A percentile compares a stretch with the other conserved stretches of the same genome.
Evolutionary conservation across 2,113 vertebrate species (phyloP).

Genomic region (Equus przewalskii): DNA sequence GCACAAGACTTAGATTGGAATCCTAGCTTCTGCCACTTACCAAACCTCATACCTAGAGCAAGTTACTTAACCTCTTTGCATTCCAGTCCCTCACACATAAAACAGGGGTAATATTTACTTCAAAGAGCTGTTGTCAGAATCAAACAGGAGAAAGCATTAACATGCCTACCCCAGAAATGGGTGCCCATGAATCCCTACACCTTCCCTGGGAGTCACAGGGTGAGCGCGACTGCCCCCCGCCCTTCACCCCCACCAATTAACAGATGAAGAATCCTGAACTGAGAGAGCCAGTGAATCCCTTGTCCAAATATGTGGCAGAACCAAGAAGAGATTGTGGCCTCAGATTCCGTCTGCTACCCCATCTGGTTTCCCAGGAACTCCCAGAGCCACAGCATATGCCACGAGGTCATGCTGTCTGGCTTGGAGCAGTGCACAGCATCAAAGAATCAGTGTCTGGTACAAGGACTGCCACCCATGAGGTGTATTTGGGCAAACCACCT

Average conservation of each 20-base stretch:
- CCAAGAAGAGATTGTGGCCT: background rate
- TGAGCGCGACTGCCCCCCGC: no score
- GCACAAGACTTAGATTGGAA: background rate
- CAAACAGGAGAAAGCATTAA: background rate
- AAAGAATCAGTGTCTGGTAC: background rate
- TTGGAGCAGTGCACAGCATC: background rate
- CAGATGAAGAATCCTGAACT: background rate
- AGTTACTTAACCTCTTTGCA: conserved; percentile 29
- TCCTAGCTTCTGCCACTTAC: background rate
- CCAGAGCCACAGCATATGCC: background rate
- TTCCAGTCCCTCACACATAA: background rate
- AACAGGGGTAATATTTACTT: conserved; percentile 36
- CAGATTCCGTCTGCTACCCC: background rate
- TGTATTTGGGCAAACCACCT: background rate
- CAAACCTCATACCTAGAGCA: background rate
- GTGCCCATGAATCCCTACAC: background rate
- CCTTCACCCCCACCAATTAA: background rate
- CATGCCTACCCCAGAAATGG: background rate
- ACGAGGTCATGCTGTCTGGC: background rate
- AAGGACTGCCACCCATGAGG: background rate
- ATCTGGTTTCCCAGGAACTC: background rate
- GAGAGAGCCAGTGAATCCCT: background rate
- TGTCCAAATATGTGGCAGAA: background rate
- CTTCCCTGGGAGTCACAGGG: background rate
- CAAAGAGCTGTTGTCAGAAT: background rate